Evolutionary conservation across 2,113 vertebrate genomes (phyloP).

Genomic region (Psilopsiagon aymara): DNA sequence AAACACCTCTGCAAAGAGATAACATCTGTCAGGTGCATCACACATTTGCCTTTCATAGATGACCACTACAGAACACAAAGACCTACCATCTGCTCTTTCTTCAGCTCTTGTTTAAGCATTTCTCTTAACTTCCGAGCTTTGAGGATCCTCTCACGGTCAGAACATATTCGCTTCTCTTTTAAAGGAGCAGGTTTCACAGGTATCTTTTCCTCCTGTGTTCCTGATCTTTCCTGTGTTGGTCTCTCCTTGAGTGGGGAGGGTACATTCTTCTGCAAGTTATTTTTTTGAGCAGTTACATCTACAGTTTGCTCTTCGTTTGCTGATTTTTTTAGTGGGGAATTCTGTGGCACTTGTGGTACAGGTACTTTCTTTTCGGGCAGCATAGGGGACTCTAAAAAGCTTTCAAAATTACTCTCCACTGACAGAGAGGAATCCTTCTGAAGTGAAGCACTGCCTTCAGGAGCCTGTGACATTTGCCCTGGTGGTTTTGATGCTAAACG

Average conservation of each 20-base stretch:
- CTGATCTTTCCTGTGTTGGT: slow-evolving; percentile 51
- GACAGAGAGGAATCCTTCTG: slow-evolving; percentile 4
- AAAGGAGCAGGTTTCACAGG: not conserved
- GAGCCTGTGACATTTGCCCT: slow-evolving; percentile 36
- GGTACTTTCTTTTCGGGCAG: slow-evolving; percentile 80
- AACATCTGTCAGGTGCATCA: not conserved
- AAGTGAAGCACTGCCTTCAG: not conserved
- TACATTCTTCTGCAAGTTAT: slow-evolving; percentile 39
- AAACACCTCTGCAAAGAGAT: not conserved
- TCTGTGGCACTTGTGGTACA: slow-evolving; percentile 75
- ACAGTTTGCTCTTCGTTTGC: slow-evolving; percentile 37
- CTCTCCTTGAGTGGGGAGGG: slow-evolving; percentile 72
- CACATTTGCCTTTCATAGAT: not conserved
- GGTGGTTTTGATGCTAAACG: slow-evolving; percentile 44
- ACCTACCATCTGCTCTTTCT: slow-evolving; percentile 85
- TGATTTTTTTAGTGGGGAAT: slow-evolving; percentile 65
- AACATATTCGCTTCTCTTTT: slow-evolving; percentile 58
- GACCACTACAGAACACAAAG: not conserved
- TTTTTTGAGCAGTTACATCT: not conserved
- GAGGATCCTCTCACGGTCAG: slow-evolving; percentile 85
- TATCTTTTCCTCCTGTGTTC: slow-evolving; percentile 38
- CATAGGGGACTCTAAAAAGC: slow-evolving; percentile 3
- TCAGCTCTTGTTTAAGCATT: slow-evolving; percentile 87
- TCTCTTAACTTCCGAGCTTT: slow-evolving; percentile 90
- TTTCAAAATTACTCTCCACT: slow-evolving; percentile 29